Percentiles rank a stretch among this genome's conserved stretches.
Evolutionary conservation across 2,888 invertebrate genomes (phyloP).

Genomic region (Sphaerophoria rueppellii): DNA sequence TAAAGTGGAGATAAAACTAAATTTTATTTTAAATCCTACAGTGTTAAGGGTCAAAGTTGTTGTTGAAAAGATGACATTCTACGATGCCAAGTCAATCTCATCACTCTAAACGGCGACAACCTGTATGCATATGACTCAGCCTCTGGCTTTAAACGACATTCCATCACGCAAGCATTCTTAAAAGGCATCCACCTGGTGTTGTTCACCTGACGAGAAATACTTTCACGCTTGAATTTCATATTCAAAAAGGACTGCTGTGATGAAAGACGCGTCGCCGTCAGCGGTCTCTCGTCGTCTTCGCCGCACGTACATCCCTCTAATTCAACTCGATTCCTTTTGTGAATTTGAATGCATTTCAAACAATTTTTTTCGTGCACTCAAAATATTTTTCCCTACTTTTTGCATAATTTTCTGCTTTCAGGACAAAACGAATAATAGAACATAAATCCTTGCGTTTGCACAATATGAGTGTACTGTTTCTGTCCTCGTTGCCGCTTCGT

Average conservation of each 20-base stretch:
- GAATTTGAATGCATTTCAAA: slow-evolving; percentile 37
- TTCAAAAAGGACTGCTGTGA: slow-evolving; percentile 34
- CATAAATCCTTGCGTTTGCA: slow-evolving; percentile 31
- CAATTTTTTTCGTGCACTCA: slow-evolving; percentile 5
- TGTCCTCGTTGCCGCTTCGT: neutral
- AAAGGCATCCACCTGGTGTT: no score
- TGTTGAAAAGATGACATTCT: neutral
- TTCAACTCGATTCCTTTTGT: slow-evolving; percentile 17
- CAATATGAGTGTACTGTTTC: neutral
- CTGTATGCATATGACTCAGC: slow-evolving; percentile 19
- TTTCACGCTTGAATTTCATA: slow-evolving; percentile 61
- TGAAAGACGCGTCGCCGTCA: slow-evolving; percentile 17
- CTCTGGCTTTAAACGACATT: slow-evolving; percentile 8
- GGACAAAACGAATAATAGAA: slow-evolving; percentile 49
- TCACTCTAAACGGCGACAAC: neutral
- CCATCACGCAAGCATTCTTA: neutral
- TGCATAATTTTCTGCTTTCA: slow-evolving; percentile 37
- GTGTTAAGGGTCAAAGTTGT: neutral
- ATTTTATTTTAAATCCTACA: no score
- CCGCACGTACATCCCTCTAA: slow-evolving; percentile 20
- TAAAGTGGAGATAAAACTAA: no score
- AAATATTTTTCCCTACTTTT: slow-evolving; percentile 1
- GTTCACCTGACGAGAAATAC: slow-evolving; percentile 44
- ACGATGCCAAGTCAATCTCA: slow-evolving; percentile 5
- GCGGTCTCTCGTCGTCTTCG: no score